Conservation (phyloP, 2,113 vertebrate genomes). For the Chinchilla lanigera region DNA sequence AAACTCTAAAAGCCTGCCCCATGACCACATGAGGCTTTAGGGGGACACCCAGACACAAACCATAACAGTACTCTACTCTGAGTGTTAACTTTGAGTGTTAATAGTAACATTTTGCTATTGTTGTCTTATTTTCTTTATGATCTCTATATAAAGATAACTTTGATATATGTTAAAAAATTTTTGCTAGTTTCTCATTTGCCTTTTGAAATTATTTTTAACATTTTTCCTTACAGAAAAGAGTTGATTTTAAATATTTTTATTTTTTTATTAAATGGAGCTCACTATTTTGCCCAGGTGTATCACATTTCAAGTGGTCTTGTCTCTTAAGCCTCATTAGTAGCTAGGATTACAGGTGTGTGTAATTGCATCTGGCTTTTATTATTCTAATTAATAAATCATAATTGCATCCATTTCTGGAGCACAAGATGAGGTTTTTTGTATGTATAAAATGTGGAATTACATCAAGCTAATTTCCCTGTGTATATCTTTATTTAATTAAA, state of each 20-base stretch:
- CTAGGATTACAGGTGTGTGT: background rate
- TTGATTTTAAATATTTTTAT: background rate
- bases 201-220: background rate
- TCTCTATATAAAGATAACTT: background rate
- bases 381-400: background rate
- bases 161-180: background rate
- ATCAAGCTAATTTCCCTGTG: background rate
- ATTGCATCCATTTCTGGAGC: background rate
- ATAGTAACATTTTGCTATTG: background rate
- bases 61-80: too few species aligned
- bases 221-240: background rate
- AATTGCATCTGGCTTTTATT: background rate
- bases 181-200: background rate
- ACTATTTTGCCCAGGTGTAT: background rate
- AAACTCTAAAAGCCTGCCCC: too few species aligned
- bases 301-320: background rate
- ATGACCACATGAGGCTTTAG: too few species aligned
- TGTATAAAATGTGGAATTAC: background rate
- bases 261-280: background rate
- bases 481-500: too few species aligned
- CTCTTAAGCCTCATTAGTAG: background rate
- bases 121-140: slow-evolving; percentile 35
- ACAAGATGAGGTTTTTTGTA: background rate
- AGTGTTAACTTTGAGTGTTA: background rate
- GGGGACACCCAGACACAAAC: too few species aligned